Percentiles rank a stretch among this genome's conserved stretches.
phyloP scores from a whole-genome alignment of 1,140 invertebrate genomes.

The Eueides isabella region DNA sequence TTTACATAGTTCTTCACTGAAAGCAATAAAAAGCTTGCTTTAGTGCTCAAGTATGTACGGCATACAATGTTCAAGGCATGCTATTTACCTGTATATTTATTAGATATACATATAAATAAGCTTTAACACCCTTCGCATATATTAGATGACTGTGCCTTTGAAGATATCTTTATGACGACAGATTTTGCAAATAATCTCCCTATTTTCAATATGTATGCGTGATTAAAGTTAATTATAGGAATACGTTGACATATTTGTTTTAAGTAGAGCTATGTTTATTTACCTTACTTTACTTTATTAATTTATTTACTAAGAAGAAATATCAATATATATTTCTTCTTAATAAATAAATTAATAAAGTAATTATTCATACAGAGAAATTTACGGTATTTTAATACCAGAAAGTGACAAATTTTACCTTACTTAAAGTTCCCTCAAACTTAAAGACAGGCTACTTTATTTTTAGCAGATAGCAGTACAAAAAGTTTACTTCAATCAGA shows the following conservation, averaged over 20 bases:
- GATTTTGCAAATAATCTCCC: slow-evolving; percentile 33
- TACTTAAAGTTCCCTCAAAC: too few species aligned
- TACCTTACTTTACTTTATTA: background rate
- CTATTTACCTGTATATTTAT: slow-evolving; percentile 36
- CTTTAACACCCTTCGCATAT: slow-evolving; percentile 16
- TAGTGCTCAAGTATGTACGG: slow-evolving; percentile 23
- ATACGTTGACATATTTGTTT: slow-evolving; percentile 22
- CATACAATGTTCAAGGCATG: slow-evolving; percentile 30
- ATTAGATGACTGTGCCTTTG: slow-evolving; percentile 24
- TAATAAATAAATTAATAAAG: too few species aligned
- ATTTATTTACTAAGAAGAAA: too few species aligned
- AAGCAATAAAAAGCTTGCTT: slow-evolving; percentile 31
- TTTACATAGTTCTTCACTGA: slow-evolving; percentile 31
- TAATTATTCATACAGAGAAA: too few species aligned
- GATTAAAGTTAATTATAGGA: slow-evolving; percentile 29
- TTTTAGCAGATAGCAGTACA: too few species aligned
- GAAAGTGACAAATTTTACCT: too few species aligned
- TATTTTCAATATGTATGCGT: slow-evolving; percentile 17
- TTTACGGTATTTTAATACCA: too few species aligned
- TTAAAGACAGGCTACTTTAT: too few species aligned
- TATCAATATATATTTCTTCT: too few species aligned
- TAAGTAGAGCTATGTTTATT: background rate
- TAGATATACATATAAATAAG: slow-evolving; percentile 33
- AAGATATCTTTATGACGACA: slow-evolving; percentile 32
- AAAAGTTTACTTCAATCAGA: too few species aligned